Evolutionary conservation across 2,797 vertebrate species (phyloP).

Genomic region (Falco columbarius): DNA sequence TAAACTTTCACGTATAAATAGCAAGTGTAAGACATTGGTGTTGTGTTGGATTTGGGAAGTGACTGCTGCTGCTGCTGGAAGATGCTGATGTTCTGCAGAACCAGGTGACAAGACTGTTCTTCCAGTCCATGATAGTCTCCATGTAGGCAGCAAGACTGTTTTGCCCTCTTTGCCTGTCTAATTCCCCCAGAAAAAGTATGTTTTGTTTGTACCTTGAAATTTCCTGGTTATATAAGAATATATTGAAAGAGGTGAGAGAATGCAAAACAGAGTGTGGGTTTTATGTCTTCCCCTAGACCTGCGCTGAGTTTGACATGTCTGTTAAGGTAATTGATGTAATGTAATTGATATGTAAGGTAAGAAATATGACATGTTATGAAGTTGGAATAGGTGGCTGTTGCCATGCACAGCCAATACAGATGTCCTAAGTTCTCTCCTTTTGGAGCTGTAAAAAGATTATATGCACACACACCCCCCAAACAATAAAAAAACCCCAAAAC

Average conservation of each 20-base stretch:
- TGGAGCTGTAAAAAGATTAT: background rate
- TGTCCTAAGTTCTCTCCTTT: background rate
- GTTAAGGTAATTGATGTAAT: no score
- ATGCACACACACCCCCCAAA: no score
- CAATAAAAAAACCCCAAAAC: no score
- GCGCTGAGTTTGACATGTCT: rapidly evolving
- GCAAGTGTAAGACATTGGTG: rapidly evolving
- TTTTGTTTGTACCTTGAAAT: background rate
- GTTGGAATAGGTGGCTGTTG: background rate
- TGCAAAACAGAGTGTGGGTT: background rate
- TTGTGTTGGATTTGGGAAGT: background rate
- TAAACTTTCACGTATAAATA: background rate
- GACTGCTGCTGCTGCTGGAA: background rate
- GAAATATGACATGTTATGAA: rapidly evolving
- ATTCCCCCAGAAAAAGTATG: background rate
- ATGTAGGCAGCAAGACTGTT: background rate
- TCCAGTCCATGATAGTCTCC: background rate
- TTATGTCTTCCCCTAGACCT: background rate
- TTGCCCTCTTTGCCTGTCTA: background rate
- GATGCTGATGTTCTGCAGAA: background rate
- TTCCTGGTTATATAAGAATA: background rate
- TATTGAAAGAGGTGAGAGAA: background rate
- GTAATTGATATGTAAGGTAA: background rate
- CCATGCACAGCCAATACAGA: background rate
- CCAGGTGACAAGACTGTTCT: background rate